Base-by-base conservation (phyloP, 2,888 invertebrate genomes). In the Oxycera nigricornis region DNA sequence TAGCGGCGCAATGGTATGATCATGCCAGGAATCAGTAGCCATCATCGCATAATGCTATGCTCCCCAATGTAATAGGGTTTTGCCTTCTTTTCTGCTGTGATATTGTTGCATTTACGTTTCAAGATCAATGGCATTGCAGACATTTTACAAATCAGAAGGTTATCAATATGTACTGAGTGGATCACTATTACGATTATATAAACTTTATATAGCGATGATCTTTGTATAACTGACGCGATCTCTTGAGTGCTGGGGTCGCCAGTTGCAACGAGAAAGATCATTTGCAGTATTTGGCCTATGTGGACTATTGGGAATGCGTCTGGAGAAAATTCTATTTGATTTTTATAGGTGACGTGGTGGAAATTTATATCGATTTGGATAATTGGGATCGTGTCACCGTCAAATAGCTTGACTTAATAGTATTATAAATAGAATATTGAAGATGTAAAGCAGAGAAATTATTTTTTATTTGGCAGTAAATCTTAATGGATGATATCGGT, bases 41-140 rank as follows among this genome's bases (percentile, higher is more conserved):
- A 35, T n/a, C 61, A 28, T 31, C 26, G 46, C 14, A 14, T 46
- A 24, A 28, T 17, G 9, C 9, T n/a, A n/a, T n/a, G 30, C 57
- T 31, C 20, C n/a, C n/a, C n/a, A n/a, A n/a, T n/a, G n/a, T n/a
- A n/a, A n/a, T n/a, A n/a, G n/a, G n/a, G n/a, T n/a, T n/a, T n/a
- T n/a, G n/a, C n/a, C n/a, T n/a, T n/a, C n/a, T n/a, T n/a, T n/a
- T n/a, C n/a, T n/a, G n/a, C n/a, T n/a, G n/a, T n/a, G 17, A 46
- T 46, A 46, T 46, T 46, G 46, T 46, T 46, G 46, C 46, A 46
- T 46, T 46, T 46, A 22, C 46, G 74, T 77, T 79, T 79, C 79
- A 80, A 80, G 80, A 80, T 80, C 80, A 80, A 80, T 79, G 80
- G 80, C 80, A 80, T 79, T 79, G 79, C 79, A 78, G 78, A 79